Conservation (phyloP, 2,113 vertebrate species). For the Urocolius indicus region DNA sequence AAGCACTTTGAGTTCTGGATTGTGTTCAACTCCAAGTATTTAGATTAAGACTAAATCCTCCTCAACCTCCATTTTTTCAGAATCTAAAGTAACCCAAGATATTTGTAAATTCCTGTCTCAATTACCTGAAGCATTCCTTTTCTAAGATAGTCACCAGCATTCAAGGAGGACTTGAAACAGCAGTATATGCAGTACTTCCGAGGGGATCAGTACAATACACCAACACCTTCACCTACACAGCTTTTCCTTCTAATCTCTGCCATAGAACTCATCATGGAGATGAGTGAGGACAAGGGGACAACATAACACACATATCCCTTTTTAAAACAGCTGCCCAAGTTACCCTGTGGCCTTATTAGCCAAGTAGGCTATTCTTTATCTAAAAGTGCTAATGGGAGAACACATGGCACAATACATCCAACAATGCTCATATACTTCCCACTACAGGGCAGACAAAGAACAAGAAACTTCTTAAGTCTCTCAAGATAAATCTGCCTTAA, state of each 20-base stretch:
- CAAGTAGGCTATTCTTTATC: not conserved
- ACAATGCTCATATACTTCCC: not conserved
- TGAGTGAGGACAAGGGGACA: not conserved
- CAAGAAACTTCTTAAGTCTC: not conserved
- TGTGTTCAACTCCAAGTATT: not conserved
- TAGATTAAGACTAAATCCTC: not conserved
- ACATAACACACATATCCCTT: rapidly evolving
- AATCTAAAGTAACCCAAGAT: not conserved
- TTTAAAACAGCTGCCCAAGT: not conserved
- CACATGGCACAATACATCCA: not conserved
- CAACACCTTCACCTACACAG: not conserved
- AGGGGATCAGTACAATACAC: not conserved
- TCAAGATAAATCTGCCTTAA: not conserved
- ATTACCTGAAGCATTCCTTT: not conserved
- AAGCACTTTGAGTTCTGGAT: not conserved
- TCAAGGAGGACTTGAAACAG: not conserved
- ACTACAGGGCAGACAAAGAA: not conserved
- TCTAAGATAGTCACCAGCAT: rapidly evolving
- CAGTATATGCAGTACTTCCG: not conserved
- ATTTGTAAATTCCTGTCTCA: not conserved
- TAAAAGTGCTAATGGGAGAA: not conserved
- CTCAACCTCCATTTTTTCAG: not conserved
- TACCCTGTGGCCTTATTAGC: not conserved
- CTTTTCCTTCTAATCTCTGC: not conserved
- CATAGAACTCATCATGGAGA: not conserved